These are phyloP conservation scores for Podotricha telesiphe DNA, from an alignment of 2,888 invertebrate genomes.

Conservation along the genomic window DNA sequence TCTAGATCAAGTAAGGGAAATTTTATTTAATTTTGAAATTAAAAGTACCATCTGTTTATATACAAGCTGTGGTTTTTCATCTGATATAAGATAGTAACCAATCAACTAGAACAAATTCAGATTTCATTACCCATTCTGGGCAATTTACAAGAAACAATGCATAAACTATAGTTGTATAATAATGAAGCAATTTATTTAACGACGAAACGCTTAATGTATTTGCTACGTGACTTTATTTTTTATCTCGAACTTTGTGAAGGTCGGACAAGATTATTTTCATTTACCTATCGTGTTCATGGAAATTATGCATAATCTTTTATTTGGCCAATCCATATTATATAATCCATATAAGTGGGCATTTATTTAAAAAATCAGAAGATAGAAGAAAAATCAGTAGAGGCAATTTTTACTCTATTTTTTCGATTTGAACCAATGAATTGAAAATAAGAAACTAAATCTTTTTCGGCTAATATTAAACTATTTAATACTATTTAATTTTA, in stretches of 20 bases:
- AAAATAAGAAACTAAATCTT: too few relatives aligned
- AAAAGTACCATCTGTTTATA: too few relatives aligned
- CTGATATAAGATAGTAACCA: neutral
- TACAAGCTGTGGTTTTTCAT: neutral
- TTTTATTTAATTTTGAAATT: too few relatives aligned
- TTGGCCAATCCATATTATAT: neutral
- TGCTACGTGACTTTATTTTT: slow-evolving; percentile 49
- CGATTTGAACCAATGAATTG: too few relatives aligned
- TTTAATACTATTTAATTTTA: too few relatives aligned
- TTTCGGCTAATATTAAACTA: too few relatives aligned
- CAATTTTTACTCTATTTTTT: too few relatives aligned
- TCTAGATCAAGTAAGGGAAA: too few relatives aligned
- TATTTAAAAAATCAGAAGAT: too few relatives aligned
- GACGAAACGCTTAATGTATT: slow-evolving; percentile 40
- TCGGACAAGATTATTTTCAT: slow-evolving; percentile 32
- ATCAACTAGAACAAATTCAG: slow-evolving; percentile 1
- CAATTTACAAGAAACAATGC: slow-evolving; percentile 41
- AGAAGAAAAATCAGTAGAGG: too few relatives aligned
- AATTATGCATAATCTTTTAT: slow-evolving; percentile 8
- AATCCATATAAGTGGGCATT: neutral
- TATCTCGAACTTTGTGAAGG: slow-evolving; percentile 40
- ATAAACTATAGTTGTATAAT: slow-evolving; percentile 14
- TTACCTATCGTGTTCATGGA: neutral
- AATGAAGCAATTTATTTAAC: slow-evolving; percentile 41
- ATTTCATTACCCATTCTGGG: slow-evolving; percentile 1